Evolutionary conservation across 1,140 invertebrate species (phyloP).

Genomic region (Atta cephalotes): DNA sequence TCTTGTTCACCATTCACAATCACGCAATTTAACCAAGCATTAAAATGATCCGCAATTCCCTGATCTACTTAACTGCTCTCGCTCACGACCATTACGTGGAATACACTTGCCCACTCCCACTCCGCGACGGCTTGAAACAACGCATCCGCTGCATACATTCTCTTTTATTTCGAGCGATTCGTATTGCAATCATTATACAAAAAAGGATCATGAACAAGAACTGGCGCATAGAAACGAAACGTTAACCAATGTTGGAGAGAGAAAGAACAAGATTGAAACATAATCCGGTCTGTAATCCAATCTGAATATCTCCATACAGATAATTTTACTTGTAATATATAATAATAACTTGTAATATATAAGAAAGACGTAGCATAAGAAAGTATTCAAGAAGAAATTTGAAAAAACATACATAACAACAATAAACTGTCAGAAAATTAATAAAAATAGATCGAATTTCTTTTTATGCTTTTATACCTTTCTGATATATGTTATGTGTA

Average conservation of each 20-base stretch:
- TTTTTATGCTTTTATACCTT: not conserved
- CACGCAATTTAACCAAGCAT: conserved; percentile 82
- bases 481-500: not conserved
- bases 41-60: conserved; percentile 81
- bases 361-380: not conserved
- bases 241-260: not conserved
- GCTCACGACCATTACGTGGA: conserved; percentile 65
- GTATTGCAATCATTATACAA: conserved; percentile 25
- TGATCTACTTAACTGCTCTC: conserved; percentile 79
- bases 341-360: not conserved
- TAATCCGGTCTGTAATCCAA: conserved; percentile 3
- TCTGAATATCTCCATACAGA: conserved; percentile 6
- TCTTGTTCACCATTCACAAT: conserved; percentile 75
- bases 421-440: not conserved
- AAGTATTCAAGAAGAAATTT: not conserved
- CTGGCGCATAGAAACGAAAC: conserved; percentile 2
- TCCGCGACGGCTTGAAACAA: conserved; percentile 55
- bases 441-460: not conserved
- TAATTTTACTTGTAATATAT: not conserved
- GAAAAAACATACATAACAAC: not conserved
- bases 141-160: conserved; percentile 49
- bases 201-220: not conserved
- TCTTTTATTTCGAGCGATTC: conserved; percentile 22
- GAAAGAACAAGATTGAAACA: not conserved
- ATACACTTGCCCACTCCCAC: conserved; percentile 54